A percentile compares a stretch with the other conserved stretches of the same genome.
These are phyloP conservation scores for Macrochelys suwanniensis DNA, from an alignment of 2,797 vertebrate species.

Conservation along the genomic window DNA sequence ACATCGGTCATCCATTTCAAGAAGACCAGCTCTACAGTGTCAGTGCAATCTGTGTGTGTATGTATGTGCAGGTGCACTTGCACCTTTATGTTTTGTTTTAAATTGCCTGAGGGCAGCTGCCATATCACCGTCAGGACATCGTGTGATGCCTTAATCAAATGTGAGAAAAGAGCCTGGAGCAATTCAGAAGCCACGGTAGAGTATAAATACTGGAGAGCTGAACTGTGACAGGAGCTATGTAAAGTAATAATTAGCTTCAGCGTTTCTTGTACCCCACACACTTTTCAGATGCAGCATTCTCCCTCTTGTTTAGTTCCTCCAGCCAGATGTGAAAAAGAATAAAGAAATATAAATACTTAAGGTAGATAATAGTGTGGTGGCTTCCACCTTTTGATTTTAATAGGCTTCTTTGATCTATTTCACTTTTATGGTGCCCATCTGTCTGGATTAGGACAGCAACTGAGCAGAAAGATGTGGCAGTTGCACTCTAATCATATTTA, in stretches of 20 bases:
- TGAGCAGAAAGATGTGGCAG: not conserved
- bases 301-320: constrained; percentile 10
- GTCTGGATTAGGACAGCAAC: constrained; percentile 4
- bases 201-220: not conserved
- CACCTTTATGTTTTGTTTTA: constrained; percentile 50
- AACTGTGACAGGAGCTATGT: not conserved
- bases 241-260: not conserved
- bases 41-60: constrained; percentile 46
- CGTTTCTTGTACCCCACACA: not conserved
- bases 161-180: constrained; percentile 42
- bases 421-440: not conserved
- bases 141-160: constrained; percentile 65
- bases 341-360: not conserved
- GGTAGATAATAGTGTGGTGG: not conserved
- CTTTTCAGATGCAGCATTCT: not conserved
- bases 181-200: not conserved
- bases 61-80: not conserved
- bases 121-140: constrained; percentile 31
- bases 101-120: constrained; percentile 51
- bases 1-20: constrained; percentile 44
- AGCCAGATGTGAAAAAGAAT: not conserved
- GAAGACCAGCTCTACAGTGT: constrained; percentile 8
- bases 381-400: not conserved
- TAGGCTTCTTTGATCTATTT: not conserved
- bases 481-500: not conserved